These are phyloP conservation scores for Saccostrea glomerata DNA, from an alignment of 1,140 invertebrate genomes.

Conservation along the genomic window DNA sequence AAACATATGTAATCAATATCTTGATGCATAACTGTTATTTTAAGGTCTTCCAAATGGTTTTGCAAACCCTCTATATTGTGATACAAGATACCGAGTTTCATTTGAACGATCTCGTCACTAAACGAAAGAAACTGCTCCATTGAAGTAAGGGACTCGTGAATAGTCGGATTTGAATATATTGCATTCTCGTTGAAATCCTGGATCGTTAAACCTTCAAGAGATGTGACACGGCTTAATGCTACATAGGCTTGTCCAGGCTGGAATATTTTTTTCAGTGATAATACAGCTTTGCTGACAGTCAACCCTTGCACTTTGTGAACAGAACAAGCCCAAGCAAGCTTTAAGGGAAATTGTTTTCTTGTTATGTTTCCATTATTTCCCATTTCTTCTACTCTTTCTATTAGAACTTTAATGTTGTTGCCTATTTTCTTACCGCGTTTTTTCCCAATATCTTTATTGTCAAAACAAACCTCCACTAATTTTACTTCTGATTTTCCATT, in stretches of 20 bases:
- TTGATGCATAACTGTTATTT: too few relatives aligned
- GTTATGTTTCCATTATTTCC: constrained; percentile 2
- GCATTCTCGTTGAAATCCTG: not conserved
- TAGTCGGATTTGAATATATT: not conserved
- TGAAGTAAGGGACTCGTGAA: not conserved
- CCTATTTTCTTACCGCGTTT: not conserved
- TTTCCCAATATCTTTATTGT: constrained; percentile 38
- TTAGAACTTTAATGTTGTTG: too few relatives aligned
- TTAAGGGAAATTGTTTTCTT: constrained; percentile 41
- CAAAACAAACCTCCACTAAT: constrained; percentile 38
- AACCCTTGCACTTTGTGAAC: constrained; percentile 46
- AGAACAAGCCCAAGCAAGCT: constrained; percentile 43
- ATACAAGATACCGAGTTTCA: too few relatives aligned
- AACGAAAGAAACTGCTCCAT: not conserved
- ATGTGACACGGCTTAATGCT: constrained; percentile 48
- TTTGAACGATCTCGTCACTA: too few relatives aligned
- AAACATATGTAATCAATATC: too few relatives aligned
- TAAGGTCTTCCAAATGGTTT: too few relatives aligned
- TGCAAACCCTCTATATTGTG: too few relatives aligned
- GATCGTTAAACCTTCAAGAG: constrained; percentile 33
- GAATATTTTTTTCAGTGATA: constrained; percentile 42
- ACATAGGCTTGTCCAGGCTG: constrained; percentile 47
- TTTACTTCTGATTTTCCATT: not conserved
- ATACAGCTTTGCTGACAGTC: constrained; percentile 34
- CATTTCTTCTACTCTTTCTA: not conserved